These are phyloP conservation scores for Euphydryas editha DNA, from an alignment of 2,888 invertebrate species.

Conservation along the genomic window DNA sequence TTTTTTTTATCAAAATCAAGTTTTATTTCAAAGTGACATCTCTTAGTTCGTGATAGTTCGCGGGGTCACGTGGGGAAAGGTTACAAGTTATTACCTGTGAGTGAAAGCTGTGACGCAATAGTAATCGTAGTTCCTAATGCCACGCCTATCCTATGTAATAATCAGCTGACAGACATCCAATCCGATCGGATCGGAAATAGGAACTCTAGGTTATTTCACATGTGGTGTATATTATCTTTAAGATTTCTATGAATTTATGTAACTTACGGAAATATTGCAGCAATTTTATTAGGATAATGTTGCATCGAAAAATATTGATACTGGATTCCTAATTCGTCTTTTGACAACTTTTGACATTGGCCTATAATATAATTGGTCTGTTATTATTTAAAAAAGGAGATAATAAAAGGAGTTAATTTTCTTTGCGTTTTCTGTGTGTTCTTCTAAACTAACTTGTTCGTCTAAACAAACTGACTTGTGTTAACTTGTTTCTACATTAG, in stretches of 20 bases:
- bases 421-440: too few species aligned
- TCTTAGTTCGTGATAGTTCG: constrained; percentile 59
- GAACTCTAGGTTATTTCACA: constrained; percentile 41
- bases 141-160: constrained; percentile 42
- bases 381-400: too few species aligned
- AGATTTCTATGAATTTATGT: constrained; percentile 17
- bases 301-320: too few species aligned
- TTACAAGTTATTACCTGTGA: constrained; percentile 51
- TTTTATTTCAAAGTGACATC: constrained; percentile 24
- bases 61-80: constrained; percentile 66
- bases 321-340: too few species aligned
- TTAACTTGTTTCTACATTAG: too few species aligned
- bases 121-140: constrained; percentile 47
- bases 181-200: constrained; percentile 39
- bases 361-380: too few species aligned
- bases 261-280: constrained; percentile 8
- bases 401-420: too few species aligned
- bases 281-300: neutral
- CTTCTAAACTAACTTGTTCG: too few species aligned
- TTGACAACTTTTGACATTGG: too few species aligned
- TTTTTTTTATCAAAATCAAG: constrained; percentile 9
- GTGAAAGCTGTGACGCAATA: constrained; percentile 64
- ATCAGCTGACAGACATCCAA: constrained; percentile 39
- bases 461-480: too few species aligned
- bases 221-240: constrained; percentile 15